Evolutionary conservation across 2,113 vertebrate genomes (phyloP).

Genomic region (Ellobius talpinus): DNA sequence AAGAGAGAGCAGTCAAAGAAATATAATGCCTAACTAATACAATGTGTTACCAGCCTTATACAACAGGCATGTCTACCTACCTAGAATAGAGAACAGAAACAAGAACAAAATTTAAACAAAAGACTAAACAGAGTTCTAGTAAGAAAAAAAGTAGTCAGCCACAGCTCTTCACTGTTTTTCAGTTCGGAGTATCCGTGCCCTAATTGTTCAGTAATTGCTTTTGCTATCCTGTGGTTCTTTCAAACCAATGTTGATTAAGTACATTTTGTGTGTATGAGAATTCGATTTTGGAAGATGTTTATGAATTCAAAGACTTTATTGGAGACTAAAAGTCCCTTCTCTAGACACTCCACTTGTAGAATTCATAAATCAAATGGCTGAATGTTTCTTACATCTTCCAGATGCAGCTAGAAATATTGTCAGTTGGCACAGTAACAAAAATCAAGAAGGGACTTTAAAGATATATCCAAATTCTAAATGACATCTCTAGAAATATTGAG

Average conservation of each 20-base stretch:
- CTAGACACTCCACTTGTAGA: constrained; percentile 58
- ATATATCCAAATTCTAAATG: constrained; percentile 70
- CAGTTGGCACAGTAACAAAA: constrained; percentile 54
- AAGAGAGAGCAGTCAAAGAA: not conserved
- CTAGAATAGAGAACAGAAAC: not conserved
- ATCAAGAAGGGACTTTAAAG: not conserved
- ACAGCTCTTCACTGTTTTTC: not conserved
- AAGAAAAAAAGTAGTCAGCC: not conserved
- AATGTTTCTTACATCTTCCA: constrained; percentile 61
- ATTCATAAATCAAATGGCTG: constrained; percentile 74
- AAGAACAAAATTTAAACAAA: not conserved
- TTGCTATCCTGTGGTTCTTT: constrained; percentile 45
- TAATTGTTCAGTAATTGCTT: constrained; percentile 54
- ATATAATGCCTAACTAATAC: not conserved
- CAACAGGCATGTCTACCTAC: not conserved
- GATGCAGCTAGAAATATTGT: constrained; percentile 57
- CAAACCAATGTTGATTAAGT: constrained; percentile 64
- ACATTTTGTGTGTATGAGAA: constrained; percentile 51
- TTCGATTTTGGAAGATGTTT: constrained; percentile 75
- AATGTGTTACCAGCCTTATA: not conserved
- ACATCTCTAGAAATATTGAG: not conserved
- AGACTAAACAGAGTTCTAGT: not conserved
- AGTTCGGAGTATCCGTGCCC: not conserved
- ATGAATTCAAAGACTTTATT: constrained; percentile 73
- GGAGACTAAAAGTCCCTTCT: constrained; percentile 67